Percentiles rank a stretch among this genome's conserved stretches.
Evolutionary conservation across 2,113 vertebrate genomes (phyloP).

Genomic region (Aegypius monachus): DNA sequence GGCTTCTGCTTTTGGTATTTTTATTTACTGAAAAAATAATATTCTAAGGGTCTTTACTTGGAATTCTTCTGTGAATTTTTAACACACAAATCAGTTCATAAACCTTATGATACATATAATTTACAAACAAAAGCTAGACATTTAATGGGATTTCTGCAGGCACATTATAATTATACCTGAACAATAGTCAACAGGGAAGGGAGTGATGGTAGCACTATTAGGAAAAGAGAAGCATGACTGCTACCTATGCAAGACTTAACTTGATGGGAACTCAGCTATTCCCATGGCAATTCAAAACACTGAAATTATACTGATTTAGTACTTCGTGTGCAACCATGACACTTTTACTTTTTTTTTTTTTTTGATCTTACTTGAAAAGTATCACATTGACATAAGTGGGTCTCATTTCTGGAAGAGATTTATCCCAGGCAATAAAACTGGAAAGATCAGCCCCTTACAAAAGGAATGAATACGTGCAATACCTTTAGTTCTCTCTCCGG

Average conservation of each 20-base stretch:
- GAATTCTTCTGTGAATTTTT: conserved; percentile 1
- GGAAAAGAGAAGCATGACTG: conserved; percentile 23
- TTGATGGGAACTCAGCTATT: conserved; percentile 26
- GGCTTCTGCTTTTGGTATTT: background rate
- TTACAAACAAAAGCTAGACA: conserved; percentile 29
- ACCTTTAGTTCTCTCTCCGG: background rate
- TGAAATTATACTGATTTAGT: conserved; percentile 28
- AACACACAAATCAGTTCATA: background rate
- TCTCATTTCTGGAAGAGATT: background rate
- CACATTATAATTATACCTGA: conserved; percentile 18
- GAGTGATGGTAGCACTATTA: conserved; percentile 40
- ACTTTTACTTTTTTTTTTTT: background rate
- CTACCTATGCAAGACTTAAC: conserved; percentile 44
- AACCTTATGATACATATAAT: background rate
- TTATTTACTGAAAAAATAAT: conserved; percentile 36
- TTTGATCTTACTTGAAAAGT: background rate
- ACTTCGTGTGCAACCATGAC: background rate
- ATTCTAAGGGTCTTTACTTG: background rate
- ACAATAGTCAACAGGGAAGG: conserved; percentile 25
- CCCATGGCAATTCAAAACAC: conserved; percentile 17
- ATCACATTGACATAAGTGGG: background rate
- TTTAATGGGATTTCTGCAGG: conserved; percentile 31
- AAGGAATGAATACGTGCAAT: background rate
- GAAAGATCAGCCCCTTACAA: background rate
- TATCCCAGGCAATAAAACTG: background rate